Percentiles rank a stretch among this genome's conserved stretches.
phyloP scores from a whole-genome alignment of 2,113 vertebrate species.

The Lophius piscatorius region DNA sequence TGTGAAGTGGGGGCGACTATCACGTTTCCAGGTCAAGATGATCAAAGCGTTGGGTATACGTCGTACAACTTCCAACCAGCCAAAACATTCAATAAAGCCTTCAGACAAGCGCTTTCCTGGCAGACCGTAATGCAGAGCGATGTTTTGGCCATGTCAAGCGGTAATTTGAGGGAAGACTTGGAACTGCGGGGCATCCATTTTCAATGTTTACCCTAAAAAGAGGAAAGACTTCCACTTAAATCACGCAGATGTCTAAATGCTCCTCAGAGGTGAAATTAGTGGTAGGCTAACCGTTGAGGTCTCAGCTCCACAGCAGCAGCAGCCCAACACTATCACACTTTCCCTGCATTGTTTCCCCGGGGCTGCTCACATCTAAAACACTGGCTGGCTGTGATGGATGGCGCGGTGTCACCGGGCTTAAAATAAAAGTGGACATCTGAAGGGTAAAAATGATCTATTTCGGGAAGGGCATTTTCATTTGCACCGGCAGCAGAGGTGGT shows the following conservation, averaged over 20 bases:
- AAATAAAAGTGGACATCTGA: conserved; percentile 80
- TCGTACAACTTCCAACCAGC: conserved; percentile 69
- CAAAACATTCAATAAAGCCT: conserved; percentile 75
- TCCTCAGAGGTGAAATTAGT: conserved; percentile 65
- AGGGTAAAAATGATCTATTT: conserved; percentile 80
- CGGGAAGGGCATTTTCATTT: conserved; percentile 79
- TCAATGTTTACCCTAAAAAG: conserved; percentile 69
- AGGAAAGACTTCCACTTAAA: conserved; percentile 69
- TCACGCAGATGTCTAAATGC: conserved; percentile 67
- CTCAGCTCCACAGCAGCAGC: conserved; percentile 37
- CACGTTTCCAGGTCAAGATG: conserved; percentile 72
- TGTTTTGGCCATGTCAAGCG: conserved; percentile 65
- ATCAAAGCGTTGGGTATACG: conserved; percentile 72
- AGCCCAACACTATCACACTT: conserved; percentile 53
- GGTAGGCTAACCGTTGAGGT: conserved; percentile 65
- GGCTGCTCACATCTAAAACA: conserved; percentile 67
- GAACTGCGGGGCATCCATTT: conserved; percentile 67
- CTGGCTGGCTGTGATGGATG: conserved; percentile 73
- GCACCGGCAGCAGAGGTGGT: conserved; percentile 72
- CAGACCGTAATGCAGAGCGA: conserved; percentile 60
- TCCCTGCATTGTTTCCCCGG: conserved; percentile 53
- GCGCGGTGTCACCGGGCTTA: conserved; percentile 71
- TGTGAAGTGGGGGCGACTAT: conserved; percentile 68
- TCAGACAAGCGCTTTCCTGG: conserved; percentile 66
- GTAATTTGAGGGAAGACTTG: conserved; percentile 73